Percentiles rank a stretch among this genome's conserved stretches.
phyloP scores from a whole-genome alignment of 2,888 invertebrate genomes.

The Polydrusus pterygomalis region DNA sequence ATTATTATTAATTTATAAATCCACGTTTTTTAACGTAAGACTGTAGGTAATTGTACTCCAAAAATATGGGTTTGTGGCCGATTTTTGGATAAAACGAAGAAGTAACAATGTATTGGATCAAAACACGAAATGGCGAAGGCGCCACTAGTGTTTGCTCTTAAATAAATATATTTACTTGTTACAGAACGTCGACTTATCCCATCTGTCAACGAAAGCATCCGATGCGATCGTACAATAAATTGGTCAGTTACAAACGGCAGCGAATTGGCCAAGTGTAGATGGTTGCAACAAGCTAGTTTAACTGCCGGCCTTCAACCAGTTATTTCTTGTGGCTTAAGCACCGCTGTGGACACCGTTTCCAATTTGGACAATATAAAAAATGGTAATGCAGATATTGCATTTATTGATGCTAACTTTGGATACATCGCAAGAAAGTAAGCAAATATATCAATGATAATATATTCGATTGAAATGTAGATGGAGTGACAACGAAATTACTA shows the following conservation, averaged over 20 bases:
- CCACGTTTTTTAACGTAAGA: too few species aligned
- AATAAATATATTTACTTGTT: conserved; percentile 30
- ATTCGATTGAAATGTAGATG: too few species aligned
- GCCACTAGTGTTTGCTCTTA: too few species aligned
- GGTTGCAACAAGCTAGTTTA: conserved; percentile 75
- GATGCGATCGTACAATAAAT: conserved; percentile 68
- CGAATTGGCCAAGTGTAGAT: conserved; percentile 78
- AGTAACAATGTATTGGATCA: too few species aligned
- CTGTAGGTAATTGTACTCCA: too few species aligned
- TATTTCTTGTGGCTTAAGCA: conserved; percentile 74
- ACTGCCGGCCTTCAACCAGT: conserved; percentile 77
- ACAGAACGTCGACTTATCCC: conserved; percentile 57
- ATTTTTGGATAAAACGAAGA: too few species aligned
- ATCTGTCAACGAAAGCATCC: conserved; percentile 56
- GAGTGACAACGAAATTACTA: too few species aligned
- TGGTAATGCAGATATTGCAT: conserved; percentile 75
- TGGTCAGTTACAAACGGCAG: conserved; percentile 77
- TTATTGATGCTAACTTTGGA: conserved; percentile 79
- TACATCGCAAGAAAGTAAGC: conserved; percentile 70
- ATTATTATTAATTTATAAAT: too few species aligned
- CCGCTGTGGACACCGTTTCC: conserved; percentile 70
- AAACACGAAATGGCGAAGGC: too few species aligned
- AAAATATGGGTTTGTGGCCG: too few species aligned
- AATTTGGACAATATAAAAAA: conserved; percentile 76
- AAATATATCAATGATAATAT: too few species aligned